Percentiles rank a stretch among this genome's conserved stretches.
These are phyloP conservation scores for Paracanthobrama guichenoti DNA, from an alignment of 2,113 vertebrate species.

Conservation along the genomic window DNA sequence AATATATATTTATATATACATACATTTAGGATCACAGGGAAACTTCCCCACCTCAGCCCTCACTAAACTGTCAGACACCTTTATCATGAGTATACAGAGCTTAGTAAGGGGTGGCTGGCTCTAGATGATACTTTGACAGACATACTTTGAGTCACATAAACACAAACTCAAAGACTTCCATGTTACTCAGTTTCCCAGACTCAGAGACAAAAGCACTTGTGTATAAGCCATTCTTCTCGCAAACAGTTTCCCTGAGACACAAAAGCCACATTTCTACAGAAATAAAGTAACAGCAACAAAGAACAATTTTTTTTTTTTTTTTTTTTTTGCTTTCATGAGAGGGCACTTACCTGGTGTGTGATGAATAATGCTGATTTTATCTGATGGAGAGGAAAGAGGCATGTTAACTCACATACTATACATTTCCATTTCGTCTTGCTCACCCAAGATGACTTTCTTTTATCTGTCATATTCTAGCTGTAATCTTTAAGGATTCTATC, in stretches of 20 bases:
- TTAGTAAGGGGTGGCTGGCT: neutral
- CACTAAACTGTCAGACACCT: neutral
- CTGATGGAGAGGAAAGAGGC: conserved; percentile 59
- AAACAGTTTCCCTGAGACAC: conserved; percentile 57
- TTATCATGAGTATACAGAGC: neutral
- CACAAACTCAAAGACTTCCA: conserved; percentile 10
- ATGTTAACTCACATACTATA: conserved; percentile 35
- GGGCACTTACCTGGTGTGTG: conserved; percentile 70
- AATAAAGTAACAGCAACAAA: conserved; percentile 21
- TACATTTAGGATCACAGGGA: too few species aligned
- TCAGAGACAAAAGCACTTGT: conserved; percentile 39
- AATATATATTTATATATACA: too few species aligned
- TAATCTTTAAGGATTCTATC: conserved; percentile 18
- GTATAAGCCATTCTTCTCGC: conserved; percentile 49
- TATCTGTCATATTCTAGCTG: conserved; percentile 22
- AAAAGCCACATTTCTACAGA: conserved; percentile 40
- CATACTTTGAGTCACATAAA: neutral
- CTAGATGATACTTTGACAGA: neutral
- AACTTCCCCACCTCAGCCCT: too few species aligned
- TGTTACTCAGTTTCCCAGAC: conserved; percentile 7
- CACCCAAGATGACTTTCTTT: conserved; percentile 32
- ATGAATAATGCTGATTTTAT: conserved; percentile 76
- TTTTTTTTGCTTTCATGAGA: neutral
- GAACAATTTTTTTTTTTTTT: too few species aligned
- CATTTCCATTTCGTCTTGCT: conserved; percentile 22